These are phyloP conservation scores for Sparus aurata DNA, from an alignment of 2,797 vertebrate genomes.

Conservation along the genomic window DNA sequence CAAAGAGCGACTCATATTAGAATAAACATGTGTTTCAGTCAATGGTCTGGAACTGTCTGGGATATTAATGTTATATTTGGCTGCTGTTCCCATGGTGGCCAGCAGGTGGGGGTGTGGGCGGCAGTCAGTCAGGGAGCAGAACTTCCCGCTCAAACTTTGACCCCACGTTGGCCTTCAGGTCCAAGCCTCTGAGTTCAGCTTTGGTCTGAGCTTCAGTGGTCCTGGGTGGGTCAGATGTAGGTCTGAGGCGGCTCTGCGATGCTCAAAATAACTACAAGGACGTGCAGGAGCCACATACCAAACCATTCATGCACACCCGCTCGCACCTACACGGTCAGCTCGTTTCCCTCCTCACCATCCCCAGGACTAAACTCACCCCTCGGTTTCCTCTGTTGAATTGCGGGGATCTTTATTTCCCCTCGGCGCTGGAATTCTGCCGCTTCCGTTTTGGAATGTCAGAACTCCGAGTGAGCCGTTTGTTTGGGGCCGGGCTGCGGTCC, in stretches of 20 bases:
- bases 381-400: slow-evolving; percentile 70
- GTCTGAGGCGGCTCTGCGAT: slow-evolving; percentile 5
- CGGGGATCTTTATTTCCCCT: slow-evolving; percentile 59
- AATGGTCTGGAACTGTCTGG: slow-evolving; percentile 43
- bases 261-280: background rate
- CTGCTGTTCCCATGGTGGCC: slow-evolving; percentile 50
- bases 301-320: slow-evolving; percentile 44
- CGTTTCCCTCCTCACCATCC: slow-evolving; percentile 32
- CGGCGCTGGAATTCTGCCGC: slow-evolving; percentile 57
- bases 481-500: slow-evolving; percentile 64
- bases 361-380: slow-evolving; percentile 52
- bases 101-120: slow-evolving; percentile 80
- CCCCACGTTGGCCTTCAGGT: slow-evolving; percentile 46
- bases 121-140: slow-evolving; percentile 4
- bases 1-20: slow-evolving; percentile 50
- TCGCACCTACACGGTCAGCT: slow-evolving; percentile 53
- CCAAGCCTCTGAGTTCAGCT: slow-evolving; percentile 43
- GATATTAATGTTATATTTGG: slow-evolving; percentile 10
- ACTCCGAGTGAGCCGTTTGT: slow-evolving; percentile 60
- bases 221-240: slow-evolving; percentile 26
- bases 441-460: slow-evolving; percentile 72
- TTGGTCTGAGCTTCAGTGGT: slow-evolving; percentile 44
- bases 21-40: slow-evolving; percentile 52
- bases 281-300: slow-evolving; percentile 43
- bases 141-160: slow-evolving; percentile 43